Percentiles rank a stretch among this genome's conserved stretches.
Evolutionary conservation across 2,113 vertebrate genomes (phyloP).

Genomic region (Tychaedon coryphoeus): DNA sequence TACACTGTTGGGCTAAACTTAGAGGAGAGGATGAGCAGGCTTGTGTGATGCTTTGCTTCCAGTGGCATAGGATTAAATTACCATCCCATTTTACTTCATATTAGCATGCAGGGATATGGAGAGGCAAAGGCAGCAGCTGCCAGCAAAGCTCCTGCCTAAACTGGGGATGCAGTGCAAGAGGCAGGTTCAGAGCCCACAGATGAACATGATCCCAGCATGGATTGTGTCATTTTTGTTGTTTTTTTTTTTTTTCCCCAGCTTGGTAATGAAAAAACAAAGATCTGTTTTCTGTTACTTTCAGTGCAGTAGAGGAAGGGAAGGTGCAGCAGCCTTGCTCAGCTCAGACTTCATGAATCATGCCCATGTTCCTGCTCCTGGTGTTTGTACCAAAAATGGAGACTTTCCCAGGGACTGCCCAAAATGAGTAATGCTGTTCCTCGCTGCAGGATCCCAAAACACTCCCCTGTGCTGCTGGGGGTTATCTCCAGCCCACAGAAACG

Average conservation of each 20-base stretch:
- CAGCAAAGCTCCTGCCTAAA: not conserved
- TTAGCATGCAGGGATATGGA: not conserved
- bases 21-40: slow-evolving; percentile 22
- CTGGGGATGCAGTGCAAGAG: accelerated
- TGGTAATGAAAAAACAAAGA: not conserved
- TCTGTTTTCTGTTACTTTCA: not conserved
- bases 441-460: not conserved
- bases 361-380: not conserved
- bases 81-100: not conserved
- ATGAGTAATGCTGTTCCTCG: not conserved
- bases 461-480: not conserved
- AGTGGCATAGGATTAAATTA: slow-evolving; percentile 5
- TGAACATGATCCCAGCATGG: not conserved
- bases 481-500: not conserved
- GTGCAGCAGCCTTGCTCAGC: not conserved
- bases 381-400: not conserved
- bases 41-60: slow-evolving; percentile 15
- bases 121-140: not conserved
- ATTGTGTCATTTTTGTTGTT: not conserved
- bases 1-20: slow-evolving; percentile 32
- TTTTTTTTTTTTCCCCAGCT: not conserved
- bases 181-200: not conserved
- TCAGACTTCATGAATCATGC: not conserved
- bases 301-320: not conserved
- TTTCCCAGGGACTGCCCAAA: not conserved